phyloP scores from a whole-genome alignment of 2,113 vertebrate genomes.

The Anguilla rostrata region DNA sequence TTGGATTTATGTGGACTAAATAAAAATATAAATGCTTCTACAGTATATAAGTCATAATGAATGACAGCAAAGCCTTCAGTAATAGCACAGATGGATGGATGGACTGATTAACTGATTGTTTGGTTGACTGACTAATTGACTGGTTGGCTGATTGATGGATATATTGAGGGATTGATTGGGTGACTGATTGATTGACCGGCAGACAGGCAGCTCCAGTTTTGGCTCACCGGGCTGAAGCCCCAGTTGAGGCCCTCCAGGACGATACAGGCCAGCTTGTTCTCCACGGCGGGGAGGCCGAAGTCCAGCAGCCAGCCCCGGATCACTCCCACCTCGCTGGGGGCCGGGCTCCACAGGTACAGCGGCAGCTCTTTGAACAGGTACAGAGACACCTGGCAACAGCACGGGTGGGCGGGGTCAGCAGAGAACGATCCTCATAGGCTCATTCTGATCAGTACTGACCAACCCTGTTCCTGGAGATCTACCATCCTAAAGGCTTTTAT shows the following conservation, averaged over 20 bases:
- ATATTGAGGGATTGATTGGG: background rate
- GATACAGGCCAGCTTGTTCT: constrained; percentile 92
- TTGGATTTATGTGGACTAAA: background rate
- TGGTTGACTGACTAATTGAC: background rate
- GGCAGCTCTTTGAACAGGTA: constrained; percentile 97
- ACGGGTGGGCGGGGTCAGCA: background rate
- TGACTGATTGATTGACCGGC: background rate
- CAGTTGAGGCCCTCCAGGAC: constrained; percentile 95
- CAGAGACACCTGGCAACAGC: constrained; percentile 80
- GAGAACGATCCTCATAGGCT: background rate
- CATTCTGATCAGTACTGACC: no score
- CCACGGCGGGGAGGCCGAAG: constrained; percentile 79
- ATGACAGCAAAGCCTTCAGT: background rate
- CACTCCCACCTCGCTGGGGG: constrained; percentile 74
- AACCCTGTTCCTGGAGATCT: no score
- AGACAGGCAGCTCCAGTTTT: background rate
- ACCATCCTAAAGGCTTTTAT: no score
- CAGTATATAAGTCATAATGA: background rate
- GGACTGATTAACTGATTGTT: no score
- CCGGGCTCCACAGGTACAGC: constrained; percentile 83
- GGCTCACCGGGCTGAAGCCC: constrained; percentile 66
- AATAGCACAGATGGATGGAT: no score
- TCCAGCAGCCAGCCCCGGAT: constrained; percentile 88
- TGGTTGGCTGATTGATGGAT: no score
- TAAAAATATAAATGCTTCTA: no score